Conservation (phyloP, 2,113 vertebrate species). For the Gracilinanus agilis region DNA sequence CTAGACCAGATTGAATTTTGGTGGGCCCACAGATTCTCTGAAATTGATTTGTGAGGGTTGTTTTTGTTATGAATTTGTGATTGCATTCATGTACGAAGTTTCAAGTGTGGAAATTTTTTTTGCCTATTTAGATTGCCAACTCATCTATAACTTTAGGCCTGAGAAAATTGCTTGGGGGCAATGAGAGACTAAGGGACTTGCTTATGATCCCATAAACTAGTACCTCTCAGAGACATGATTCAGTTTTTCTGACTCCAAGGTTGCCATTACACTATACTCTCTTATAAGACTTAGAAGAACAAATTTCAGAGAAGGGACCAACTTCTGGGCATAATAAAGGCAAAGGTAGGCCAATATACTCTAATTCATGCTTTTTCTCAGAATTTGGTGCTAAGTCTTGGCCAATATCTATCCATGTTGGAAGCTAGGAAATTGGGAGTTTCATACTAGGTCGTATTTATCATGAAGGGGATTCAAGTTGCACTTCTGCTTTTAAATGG, state of each 20-base stretch:
- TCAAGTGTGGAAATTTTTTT: background rate
- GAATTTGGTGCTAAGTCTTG: background rate
- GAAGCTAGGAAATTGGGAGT: background rate
- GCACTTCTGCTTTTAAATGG: conserved; percentile 8
- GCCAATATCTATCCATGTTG: background rate
- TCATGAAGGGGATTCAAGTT: background rate
- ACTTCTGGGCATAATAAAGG: background rate
- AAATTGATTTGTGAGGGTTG: background rate
- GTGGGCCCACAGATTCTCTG: background rate
- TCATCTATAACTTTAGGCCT: background rate
- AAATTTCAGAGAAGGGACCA: background rate
- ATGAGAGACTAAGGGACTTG: background rate
- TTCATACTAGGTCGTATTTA: background rate
- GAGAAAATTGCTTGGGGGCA: background rate
- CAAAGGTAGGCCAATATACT: background rate
- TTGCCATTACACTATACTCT: background rate
- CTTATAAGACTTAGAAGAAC: background rate
- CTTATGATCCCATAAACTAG: background rate
- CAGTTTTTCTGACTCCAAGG: background rate
- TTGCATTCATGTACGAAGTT: background rate
- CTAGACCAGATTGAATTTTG: background rate
- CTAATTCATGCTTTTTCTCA: conserved; percentile 15
- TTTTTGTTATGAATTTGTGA: background rate
- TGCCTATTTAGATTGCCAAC: background rate
- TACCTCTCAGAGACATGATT: background rate